A percentile compares a stretch with the other conserved stretches of the same genome.
Evolutionary conservation across 2,888 invertebrate species (phyloP).

Genomic region (Lottia gigantea): DNA sequence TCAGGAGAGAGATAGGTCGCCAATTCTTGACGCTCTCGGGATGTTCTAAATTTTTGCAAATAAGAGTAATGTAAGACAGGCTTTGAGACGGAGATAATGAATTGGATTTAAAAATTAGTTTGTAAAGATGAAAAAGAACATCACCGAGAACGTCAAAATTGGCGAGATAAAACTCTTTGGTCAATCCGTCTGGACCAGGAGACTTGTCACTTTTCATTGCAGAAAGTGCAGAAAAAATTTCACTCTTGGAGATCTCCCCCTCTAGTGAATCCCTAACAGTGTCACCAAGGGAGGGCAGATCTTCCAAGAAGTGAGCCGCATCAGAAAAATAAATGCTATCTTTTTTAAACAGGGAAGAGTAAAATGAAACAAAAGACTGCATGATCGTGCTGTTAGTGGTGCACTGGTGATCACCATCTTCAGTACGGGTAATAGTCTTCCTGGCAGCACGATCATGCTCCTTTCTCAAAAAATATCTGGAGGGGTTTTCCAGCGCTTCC

Average conservation of each 20-base stretch:
- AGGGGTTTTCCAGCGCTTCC: too few species aligned
- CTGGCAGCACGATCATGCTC: neutral
- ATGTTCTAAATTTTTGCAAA: constrained; percentile 35
- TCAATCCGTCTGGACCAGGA: constrained; percentile 35
- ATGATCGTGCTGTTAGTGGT: constrained; percentile 13
- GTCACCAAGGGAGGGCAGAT: constrained; percentile 12
- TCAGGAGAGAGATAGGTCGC: constrained; percentile 39
- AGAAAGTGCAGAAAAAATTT: constrained; percentile 18
- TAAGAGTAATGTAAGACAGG: constrained; percentile 25
- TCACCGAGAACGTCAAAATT: constrained; percentile 27
- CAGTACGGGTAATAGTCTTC: constrained; percentile 14
- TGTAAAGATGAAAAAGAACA: constrained; percentile 20
- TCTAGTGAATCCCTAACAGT: neutral
- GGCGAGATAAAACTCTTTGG: constrained; percentile 33
- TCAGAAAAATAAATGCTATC: constrained; percentile 17
- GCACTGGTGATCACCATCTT: neutral
- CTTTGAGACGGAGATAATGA: constrained; percentile 24
- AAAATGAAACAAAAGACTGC: constrained; percentile 11
- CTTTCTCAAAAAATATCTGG: too few species aligned
- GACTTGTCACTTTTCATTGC: constrained; percentile 30
- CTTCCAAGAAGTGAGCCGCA: constrained; percentile 4
- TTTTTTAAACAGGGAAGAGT: constrained; percentile 4
- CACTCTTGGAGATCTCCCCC: constrained; percentile 12
- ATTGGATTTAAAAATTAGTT: constrained; percentile 23
- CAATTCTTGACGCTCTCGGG: constrained; percentile 32